Conservation (phyloP, 2,797 vertebrate genomes). For the Rhinatrema bivittatum region DNA sequence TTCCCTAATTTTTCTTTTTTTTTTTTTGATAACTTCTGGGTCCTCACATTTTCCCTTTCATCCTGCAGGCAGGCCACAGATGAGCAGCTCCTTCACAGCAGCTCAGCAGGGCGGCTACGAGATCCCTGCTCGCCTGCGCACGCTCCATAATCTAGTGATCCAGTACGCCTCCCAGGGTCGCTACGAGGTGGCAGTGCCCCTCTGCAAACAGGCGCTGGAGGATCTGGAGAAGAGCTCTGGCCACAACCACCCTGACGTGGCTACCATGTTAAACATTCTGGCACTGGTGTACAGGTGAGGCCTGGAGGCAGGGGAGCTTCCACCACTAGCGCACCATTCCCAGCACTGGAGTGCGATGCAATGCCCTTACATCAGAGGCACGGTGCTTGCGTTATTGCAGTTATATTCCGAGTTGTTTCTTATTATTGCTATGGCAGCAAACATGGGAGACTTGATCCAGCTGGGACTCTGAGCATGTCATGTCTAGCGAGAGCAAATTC, state of each 20-base stretch:
- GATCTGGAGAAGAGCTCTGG: conserved; percentile 83
- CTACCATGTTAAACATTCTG: conserved; percentile 86
- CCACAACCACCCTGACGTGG: conserved; percentile 81
- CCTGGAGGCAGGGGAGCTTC: rapidly evolving
- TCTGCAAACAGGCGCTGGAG: conserved; percentile 83
- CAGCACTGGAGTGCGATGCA: too few species aligned
- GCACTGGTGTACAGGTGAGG: conserved; percentile 79
- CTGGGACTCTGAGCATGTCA: too few species aligned
- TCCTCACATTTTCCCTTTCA: neutral
- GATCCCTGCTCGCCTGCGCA: conserved; percentile 77
- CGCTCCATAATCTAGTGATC: conserved; percentile 83
- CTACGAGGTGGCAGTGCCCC: conserved; percentile 80
- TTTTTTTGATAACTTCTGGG: neutral
- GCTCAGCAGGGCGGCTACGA: conserved; percentile 81
- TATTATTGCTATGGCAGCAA: too few species aligned
- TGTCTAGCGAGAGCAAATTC: too few species aligned
- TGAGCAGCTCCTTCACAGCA: conserved; percentile 49
- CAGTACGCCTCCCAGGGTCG: conserved; percentile 82
- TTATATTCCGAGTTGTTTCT: too few species aligned
- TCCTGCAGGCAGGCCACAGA: conserved; percentile 46
- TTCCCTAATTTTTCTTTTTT: too few species aligned
- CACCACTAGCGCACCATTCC: neutral
- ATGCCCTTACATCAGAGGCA: too few species aligned
- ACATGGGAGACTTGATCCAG: too few species aligned
- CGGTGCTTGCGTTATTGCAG: too few species aligned